These are phyloP conservation scores for Psococerastis gibbosa DNA, from an alignment of 2,888 invertebrate species.

Conservation along the genomic window DNA sequence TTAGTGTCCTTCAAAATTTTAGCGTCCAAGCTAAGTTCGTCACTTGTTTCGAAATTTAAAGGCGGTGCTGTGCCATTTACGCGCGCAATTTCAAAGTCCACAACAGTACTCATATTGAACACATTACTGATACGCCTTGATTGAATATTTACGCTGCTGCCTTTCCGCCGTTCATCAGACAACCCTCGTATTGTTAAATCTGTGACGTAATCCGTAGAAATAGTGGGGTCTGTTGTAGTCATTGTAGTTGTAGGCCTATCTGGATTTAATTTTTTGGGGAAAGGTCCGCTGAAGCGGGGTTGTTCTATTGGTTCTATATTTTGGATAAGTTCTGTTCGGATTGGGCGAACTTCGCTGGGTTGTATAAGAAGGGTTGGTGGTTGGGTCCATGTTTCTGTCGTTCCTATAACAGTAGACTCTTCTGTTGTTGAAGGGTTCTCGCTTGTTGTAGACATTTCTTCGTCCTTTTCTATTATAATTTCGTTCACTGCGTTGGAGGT, in stretches of 20 bases:
- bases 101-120: neutral
- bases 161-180: neutral
- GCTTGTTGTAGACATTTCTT: neutral
- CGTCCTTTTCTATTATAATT: neutral
- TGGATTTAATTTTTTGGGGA: neutral
- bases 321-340: neutral
- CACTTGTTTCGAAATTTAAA: neutral
- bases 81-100: neutral
- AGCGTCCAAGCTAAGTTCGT: conserved; percentile 1
- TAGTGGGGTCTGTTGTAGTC: neutral
- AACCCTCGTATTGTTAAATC: conserved; percentile 3
- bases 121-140: neutral
- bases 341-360: neutral
- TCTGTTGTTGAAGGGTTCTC: neutral
- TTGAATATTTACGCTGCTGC: neutral
- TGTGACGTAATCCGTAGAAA: neutral
- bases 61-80: neutral
- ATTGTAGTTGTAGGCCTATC: neutral
- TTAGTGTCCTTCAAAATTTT: conserved; percentile 9
- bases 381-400: neutral
- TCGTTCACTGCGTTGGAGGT: neutral
- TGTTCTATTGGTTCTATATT: neutral
- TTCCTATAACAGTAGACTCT: neutral
- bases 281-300: neutral
- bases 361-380: neutral